Evolutionary conservation across 2,888 invertebrate species (phyloP).

Genomic region (Antheraea assamensis): DNA sequence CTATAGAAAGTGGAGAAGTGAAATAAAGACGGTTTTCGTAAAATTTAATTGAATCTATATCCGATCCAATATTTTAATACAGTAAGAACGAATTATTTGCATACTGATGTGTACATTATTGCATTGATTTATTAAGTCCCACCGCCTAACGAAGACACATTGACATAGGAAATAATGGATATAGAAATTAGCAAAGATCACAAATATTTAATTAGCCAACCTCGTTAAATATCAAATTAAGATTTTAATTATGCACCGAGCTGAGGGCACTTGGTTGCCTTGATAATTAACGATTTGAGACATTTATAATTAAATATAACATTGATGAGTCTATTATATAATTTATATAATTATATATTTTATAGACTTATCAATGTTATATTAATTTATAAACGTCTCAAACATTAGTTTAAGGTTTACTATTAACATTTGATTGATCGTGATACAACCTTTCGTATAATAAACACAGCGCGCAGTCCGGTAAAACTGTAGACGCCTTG

Average conservation of each 20-base stretch:
- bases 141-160: not conserved
- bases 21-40: not conserved
- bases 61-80: constrained; percentile 22
- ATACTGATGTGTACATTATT: constrained; percentile 21
- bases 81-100: constrained; percentile 25
- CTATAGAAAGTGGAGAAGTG: not conserved
- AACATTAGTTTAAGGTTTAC: too few relatives aligned
- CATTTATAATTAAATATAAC: not conserved
- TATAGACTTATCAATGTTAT: too few relatives aligned
- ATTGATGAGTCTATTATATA: not conserved
- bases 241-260: not conserved
- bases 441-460: too few relatives aligned
- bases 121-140: not conserved
- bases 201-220: constrained; percentile 12
- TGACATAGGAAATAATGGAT: constrained; percentile 20
- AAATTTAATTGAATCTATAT: constrained; percentile 14
- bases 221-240: not conserved
- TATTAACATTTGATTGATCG: too few relatives aligned
- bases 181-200: constrained; percentile 4
- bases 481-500: too few relatives aligned
- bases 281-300: not conserved
- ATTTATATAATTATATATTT: too few relatives aligned
- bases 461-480: too few relatives aligned
- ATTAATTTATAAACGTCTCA: too few relatives aligned
- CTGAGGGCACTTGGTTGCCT: not conserved